Conservation (phyloP, 2,113 vertebrate genomes). For the Anser cygnoides region DNA sequence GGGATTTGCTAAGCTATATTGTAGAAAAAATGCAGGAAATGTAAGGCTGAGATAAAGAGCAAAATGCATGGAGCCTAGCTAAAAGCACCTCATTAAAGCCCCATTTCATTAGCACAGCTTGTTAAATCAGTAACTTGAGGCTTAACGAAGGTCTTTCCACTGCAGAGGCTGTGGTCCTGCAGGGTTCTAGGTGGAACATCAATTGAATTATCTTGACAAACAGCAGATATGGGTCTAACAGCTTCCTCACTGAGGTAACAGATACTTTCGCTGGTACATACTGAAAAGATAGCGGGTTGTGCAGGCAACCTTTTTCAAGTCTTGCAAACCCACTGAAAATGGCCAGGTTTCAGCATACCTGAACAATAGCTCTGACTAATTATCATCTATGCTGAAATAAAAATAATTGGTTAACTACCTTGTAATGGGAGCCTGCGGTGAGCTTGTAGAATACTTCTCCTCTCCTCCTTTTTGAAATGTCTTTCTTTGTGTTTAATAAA, state of each 20-base stretch:
- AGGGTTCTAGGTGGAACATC: conserved; percentile 52
- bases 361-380: conserved; percentile 33
- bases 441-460: neutral
- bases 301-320: neutral
- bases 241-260: neutral
- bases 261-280: neutral
- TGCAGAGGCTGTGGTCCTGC: conserved; percentile 41
- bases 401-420: conserved; percentile 27
- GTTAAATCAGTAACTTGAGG: conserved; percentile 29
- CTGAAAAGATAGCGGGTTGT: neutral
- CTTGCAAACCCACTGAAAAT: neutral
- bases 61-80: neutral
- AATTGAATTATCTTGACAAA: conserved; percentile 33
- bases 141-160: conserved; percentile 39
- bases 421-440: neutral
- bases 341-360: neutral
- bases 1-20: neutral
- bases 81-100: conserved; percentile 52
- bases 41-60: conserved; percentile 15
- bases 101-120: conserved; percentile 29
- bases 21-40: neutral
- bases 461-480: neutral
- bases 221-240: neutral
- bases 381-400: neutral
- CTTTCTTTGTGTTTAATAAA: conserved; percentile 10